phyloP scores from a whole-genome alignment of 2,888 invertebrate genomes.

The Heliconius ethilla region DNA sequence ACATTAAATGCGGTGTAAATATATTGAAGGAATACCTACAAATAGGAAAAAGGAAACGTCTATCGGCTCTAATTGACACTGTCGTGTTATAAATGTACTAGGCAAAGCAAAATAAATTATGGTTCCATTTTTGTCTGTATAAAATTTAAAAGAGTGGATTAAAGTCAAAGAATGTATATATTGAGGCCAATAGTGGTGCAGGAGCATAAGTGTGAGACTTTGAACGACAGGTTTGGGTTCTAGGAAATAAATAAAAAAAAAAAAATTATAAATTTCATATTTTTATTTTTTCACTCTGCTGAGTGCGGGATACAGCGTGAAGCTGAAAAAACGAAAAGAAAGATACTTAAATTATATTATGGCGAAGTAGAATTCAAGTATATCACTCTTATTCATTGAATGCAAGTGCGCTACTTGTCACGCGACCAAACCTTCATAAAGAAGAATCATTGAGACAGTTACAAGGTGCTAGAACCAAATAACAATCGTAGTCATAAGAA shows the following conservation, averaged over 20 bases:
- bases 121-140: not conserved
- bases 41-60: slow-evolving; percentile 21
- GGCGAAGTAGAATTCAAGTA: not conserved
- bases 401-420: slow-evolving; percentile 59
- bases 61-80: slow-evolving; percentile 6
- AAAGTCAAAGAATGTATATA: no score
- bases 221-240: no score
- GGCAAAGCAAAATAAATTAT: not conserved
- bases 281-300: no score
- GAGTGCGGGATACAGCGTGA: no score
- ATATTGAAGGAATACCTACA: slow-evolving; percentile 20
- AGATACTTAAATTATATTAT: not conserved
- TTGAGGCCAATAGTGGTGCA: no score
- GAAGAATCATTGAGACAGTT: slow-evolving; percentile 51
- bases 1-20: not conserved
- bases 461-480: slow-evolving; percentile 4
- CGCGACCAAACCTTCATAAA: slow-evolving; percentile 71
- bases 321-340: no score
- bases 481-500: slow-evolving; percentile 10
- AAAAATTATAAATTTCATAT: no score
- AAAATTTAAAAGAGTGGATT: not conserved
- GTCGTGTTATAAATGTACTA: slow-evolving; percentile 8
- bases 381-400: slow-evolving; percentile 26
- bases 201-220: no score
- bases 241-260: no score